Evolutionary conservation across 2,113 vertebrate genomes (phyloP), one percentile per base, ranked within the genome.

Genomic region (Eulemur rufifrons): DNA sequence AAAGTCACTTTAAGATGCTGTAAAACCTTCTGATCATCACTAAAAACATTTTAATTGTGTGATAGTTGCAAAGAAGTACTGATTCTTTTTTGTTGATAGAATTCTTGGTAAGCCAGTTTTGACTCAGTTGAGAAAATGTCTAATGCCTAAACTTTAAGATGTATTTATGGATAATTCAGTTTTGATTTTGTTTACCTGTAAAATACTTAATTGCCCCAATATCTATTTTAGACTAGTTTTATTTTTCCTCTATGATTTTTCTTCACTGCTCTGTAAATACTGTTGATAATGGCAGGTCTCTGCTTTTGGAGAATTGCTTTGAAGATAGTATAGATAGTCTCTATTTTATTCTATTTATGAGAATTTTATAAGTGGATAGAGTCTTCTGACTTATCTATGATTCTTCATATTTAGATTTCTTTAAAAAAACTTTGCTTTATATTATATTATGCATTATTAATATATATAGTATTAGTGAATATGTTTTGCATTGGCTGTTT

Each of bases 401-500:
- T 71, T 76, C 21, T 84, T 95, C 32, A 52, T 91, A 61, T 66
- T 85, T 91, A 82, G 17, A 87, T 18, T 74, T 50, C 7, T 37
- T 93, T 91, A 74, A 52, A 74, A 74, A 42, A 42, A 27, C 78
- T 96, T 87, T 95, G 54, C 42, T 86, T 88, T 86, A 9, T 69
- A 61, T 56, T 74, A 45, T 42, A 17, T 54, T 54, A 17, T 27
- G 3, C 15, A 47, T 47, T 64, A 64, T 61, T 61, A 54, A 54
- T 25, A 61, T 64, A 17, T 47, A 32, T 74, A 17, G 17, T 64
- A 25, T 45, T 29, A 74, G 42, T 77, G 21, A 92, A 84, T 87
- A 10, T 90, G n/a, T 95, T 84, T 93, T 94, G 13, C 76, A n/a
- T 92, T 90, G 84, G 8, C 29, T 86, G 2, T 89, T 89, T 95